Conservation (phyloP, 2,888 invertebrate species). For the Rotaria socialis region DNA sequence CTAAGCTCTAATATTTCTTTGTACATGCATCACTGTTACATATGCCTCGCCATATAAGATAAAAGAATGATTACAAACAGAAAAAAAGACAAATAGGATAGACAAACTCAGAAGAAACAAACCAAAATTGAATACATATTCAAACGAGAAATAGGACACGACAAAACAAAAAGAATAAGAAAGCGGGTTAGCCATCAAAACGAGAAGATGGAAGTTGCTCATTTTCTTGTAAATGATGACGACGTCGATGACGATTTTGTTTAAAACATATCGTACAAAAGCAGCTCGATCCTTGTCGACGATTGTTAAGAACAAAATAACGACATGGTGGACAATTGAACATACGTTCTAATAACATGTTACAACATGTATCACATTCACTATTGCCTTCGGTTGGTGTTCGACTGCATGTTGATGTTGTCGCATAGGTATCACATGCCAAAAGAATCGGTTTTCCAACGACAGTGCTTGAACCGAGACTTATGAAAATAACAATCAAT, state of each 20-base stretch:
- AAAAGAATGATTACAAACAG: not conserved
- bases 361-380: not conserved
- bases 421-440: not conserved
- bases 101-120: not conserved
- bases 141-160: not conserved
- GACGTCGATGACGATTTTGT: conserved; percentile 12
- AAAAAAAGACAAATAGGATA: not conserved
- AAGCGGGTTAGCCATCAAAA: not conserved
- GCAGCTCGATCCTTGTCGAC: not conserved
- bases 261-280: conserved; percentile 7
- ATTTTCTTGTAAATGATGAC: not conserved
- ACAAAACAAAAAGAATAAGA: not conserved
- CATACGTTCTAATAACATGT: not conserved
- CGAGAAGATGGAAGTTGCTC: not conserved
- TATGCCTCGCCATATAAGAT: conserved; percentile 26
- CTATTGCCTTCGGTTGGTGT: not conserved
- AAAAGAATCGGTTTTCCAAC: not conserved
- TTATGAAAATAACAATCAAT: not conserved
- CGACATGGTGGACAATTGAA: conserved; percentile 12
- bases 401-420: not conserved
- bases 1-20: not conserved
- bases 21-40: conserved; percentile 12
- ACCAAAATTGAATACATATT: not conserved
- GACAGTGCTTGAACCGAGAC: not conserved
- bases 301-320: not conserved